Base-by-base conservation (phyloP, 2,113 vertebrate species). In the Sprattus sprattus region DNA sequence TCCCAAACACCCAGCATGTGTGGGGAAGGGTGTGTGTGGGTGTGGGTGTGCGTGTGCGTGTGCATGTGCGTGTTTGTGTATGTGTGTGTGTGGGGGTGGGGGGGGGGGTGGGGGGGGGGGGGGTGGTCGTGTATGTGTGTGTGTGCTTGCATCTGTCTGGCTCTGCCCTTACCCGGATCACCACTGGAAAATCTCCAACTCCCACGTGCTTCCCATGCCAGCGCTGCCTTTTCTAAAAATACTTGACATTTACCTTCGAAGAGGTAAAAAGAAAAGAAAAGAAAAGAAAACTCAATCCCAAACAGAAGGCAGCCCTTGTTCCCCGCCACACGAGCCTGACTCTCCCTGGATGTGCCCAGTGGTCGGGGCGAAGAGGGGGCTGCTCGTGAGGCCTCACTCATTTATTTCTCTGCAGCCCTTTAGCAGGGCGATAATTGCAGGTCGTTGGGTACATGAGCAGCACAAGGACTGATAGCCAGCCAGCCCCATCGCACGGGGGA, bases 351-450 rank as follows among this genome's bases (percentile, higher is more conserved):
- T n/a, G 22, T 64, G 57, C 57, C 57, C 22, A 6, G 57, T 64
- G 20, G 3, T 52, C 64, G 83, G 45, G 71, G 18, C 32, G 60
- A 25, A 83, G 49, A 18, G 52, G 45, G 49, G 22, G 28, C 45
- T 54, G 75, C 15, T 78, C 2, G 28, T 39, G 71, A 32, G 28
- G 10, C 32, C 4, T 11, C 28, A 78, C 54, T 86, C 82, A 39
- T 89, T 84, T 89, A 89, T 89, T 88, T 88, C 57, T 45, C 52
- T 25, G 25, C 49, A n/a, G 45, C 50, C 78, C 60, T 78, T 57
- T 86, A 83, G 32, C 50, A 10, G n/a, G 81, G 86, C 88, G 86
- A 85, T 88, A 90, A 90, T 90, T 90, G 67, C 54, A 85, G 84
- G 86, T 86, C 83, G 45, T 80, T 78, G 4, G 39, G 71, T 54